Base-by-base conservation (phyloP, 1,140 invertebrate genomes). In the Papilio polytes region DNA sequence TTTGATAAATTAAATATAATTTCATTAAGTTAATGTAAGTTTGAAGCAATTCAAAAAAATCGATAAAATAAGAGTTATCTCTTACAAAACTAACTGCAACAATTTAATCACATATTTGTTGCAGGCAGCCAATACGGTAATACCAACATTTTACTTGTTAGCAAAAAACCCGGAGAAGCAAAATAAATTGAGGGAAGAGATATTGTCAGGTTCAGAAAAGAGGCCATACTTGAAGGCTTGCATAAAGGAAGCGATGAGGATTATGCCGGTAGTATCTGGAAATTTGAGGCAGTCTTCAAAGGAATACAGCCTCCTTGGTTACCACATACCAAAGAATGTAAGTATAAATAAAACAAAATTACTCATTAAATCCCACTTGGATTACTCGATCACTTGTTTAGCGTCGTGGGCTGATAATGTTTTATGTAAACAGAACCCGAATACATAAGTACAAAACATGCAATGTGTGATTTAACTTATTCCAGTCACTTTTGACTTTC, bases 171-270 rank as follows among this genome's bases (percentile, higher is more conserved):
- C 95, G 10, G 92, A 96, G 0, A 95, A 96, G 59, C 97, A 98
- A 87, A 93, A 96, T 2, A 97, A 96, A 90, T 86, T 98, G 3
- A 95, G 96, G 63, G 85, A 96, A 82, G 97, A 98, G 94, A 88
- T 98, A 1, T 83, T 88, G 15, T 87, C 85, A 15, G 74, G 89
- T 12, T 48, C 86, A 2, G 84, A 85, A 10, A 85, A 96, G 63
- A 89, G 97, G 81, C 92, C 93, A 1, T 97, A 97, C 86, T 83
- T 97, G 4, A 96, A 95, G 81, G 97, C 96, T 18, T 96, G 96
- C 80, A 94, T 97, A 18, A 97, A 97, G 88, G 97, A 97, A 90
- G 94, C 96, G 7, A 93, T 96, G 26, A 92, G 96, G 70, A 78
- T 96, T 44, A 94, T 95, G 86, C 96, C 96, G 3, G 93, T 96